Percentiles rank a stretch among this genome's conserved stretches.
These are phyloP conservation scores for Gobius niger DNA, from an alignment of 2,113 vertebrate genomes.

Conservation along the genomic window DNA sequence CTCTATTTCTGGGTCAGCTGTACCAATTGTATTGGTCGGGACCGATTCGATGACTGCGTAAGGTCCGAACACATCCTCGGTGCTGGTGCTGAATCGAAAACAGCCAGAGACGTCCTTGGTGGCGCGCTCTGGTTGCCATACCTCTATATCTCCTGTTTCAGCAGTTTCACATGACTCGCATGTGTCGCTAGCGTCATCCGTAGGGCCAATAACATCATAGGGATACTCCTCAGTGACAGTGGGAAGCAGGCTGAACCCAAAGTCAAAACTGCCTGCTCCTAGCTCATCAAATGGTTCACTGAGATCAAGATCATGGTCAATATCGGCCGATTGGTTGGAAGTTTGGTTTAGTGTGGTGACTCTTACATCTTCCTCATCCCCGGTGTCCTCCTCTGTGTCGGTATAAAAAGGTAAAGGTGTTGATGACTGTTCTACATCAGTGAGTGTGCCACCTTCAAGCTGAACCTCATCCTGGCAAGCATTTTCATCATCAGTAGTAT, in stretches of 20 bases:
- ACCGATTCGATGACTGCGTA: constrained; percentile 76
- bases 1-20: constrained; percentile 68
- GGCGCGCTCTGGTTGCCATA: constrained; percentile 76
- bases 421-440: constrained; percentile 38
- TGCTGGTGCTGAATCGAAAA: constrained; percentile 73
- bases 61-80: constrained; percentile 74
- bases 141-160: constrained; percentile 62
- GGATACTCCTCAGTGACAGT: constrained; percentile 76
- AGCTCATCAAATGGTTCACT: constrained; percentile 35
- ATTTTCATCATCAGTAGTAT: constrained; percentile 58
- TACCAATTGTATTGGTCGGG: constrained; percentile 50
- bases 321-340: constrained; percentile 17
- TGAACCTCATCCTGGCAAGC: constrained; percentile 54
- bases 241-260: constrained; percentile 68
- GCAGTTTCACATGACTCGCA: constrained; percentile 64
- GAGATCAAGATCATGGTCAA: constrained; percentile 30
- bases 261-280: constrained; percentile 49
- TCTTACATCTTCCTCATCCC: constrained; percentile 35
- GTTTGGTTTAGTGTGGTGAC: constrained; percentile 46
- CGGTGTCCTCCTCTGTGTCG: constrained; percentile 45
- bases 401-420: constrained; percentile 17
- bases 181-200: constrained; percentile 69
- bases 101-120: constrained; percentile 75
- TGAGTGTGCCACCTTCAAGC: constrained; percentile 36
- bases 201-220: constrained; percentile 77